Conservation (phyloP, 2,888 invertebrate species). For the Amphipoea lucens region DNA sequence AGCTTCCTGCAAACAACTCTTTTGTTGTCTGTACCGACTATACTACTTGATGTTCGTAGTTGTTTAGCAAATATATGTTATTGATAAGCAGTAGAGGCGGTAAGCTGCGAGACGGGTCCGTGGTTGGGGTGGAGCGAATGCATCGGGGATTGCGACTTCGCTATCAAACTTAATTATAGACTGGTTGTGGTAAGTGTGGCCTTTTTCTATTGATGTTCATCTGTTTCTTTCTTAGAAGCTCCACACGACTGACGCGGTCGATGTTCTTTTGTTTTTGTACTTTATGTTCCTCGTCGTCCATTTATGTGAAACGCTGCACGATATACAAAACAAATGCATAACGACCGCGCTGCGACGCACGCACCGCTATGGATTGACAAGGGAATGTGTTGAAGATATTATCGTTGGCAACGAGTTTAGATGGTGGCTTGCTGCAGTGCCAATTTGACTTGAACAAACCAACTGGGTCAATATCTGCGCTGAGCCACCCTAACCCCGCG, state of each 20-base stretch:
- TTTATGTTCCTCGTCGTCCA: neutral
- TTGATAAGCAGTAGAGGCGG: slow-evolving; percentile 70
- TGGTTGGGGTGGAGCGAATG: slow-evolving; percentile 87
- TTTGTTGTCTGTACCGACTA: slow-evolving; percentile 8
- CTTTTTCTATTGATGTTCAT: slow-evolving; percentile 15
- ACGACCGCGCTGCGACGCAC: neutral
- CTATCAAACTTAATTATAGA: slow-evolving; percentile 85
- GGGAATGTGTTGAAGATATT: neutral
- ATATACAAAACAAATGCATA: neutral
- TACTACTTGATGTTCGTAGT: slow-evolving; percentile 38
- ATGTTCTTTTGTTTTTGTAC: neutral
- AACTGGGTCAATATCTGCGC: neutral
- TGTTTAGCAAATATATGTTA: slow-evolving; percentile 60
- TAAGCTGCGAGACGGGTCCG: slow-evolving; percentile 80
- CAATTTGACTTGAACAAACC: neutral
- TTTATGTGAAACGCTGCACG: neutral
- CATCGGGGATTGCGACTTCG: slow-evolving; percentile 82
- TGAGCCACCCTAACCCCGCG: neutral
- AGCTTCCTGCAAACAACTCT: neutral
- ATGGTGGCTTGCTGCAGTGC: neutral
- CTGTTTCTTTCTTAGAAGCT: neutral
- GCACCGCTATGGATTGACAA: neutral
- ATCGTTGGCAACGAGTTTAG: neutral
- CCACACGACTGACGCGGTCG: too few species aligned
- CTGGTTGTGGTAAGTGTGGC: slow-evolving; percentile 78